These are phyloP conservation scores for Hypothenemus hampei DNA, from an alignment of 1,140 invertebrate genomes.

Conservation along the genomic window DNA sequence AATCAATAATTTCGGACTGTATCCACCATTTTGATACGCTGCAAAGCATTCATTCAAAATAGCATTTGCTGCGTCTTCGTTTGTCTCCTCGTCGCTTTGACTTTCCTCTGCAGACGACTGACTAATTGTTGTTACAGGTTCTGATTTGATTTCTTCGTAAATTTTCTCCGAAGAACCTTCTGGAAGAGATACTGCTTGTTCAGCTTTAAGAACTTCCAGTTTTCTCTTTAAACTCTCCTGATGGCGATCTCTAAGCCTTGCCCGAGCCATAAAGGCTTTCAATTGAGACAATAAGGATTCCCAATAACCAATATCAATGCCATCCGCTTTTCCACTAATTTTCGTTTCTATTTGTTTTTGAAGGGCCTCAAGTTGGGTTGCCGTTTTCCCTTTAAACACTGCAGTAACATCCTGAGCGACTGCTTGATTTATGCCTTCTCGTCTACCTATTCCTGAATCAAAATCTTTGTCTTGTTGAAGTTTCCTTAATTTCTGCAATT, in stretches of 20 bases:
- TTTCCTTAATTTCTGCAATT: conserved; percentile 82
- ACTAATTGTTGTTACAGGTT: neutral
- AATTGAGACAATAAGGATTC: conserved; percentile 89
- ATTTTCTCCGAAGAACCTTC: conserved; percentile 38
- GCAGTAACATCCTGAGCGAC: conserved; percentile 85
- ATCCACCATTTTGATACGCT: conserved; percentile 74
- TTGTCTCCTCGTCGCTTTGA: conserved; percentile 15
- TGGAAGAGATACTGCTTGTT: conserved; percentile 64
- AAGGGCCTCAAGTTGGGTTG: conserved; percentile 75
- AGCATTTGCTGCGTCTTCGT: conserved; percentile 48
- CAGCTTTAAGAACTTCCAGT: conserved; percentile 82
- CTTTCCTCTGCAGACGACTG: conserved; percentile 13
- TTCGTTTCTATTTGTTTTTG: conserved; percentile 86
- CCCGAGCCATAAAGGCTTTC: conserved; percentile 93
- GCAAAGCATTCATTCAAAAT: conserved; percentile 58
- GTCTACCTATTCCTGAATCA: conserved; percentile 55
- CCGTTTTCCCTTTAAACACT: conserved; percentile 92
- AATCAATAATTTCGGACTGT: conserved; percentile 74
- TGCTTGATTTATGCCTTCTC: conserved; percentile 91
- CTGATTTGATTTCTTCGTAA: neutral
- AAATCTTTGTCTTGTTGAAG: conserved; percentile 61
- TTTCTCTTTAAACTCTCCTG: conserved; percentile 88
- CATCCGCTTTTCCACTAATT: conserved; percentile 76
- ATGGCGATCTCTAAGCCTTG: conserved; percentile 85
- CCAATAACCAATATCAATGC: conserved; percentile 93